Evolutionary conservation across 2,113 vertebrate species (phyloP), one percentile per base, ranked within the genome.

Genomic region (Chionis minor): DNA sequence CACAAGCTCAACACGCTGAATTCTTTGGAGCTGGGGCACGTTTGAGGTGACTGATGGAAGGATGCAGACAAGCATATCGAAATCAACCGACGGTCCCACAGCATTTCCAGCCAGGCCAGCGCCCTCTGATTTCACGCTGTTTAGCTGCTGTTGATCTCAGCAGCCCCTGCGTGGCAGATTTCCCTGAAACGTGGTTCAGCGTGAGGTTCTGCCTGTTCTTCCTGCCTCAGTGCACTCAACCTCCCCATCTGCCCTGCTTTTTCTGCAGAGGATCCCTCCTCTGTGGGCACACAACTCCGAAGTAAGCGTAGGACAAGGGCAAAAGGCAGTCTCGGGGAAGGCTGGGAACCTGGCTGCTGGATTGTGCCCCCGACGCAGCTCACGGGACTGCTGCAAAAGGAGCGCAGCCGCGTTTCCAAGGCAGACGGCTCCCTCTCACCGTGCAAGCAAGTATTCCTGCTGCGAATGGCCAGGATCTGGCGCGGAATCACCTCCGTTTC

Each of bases 1-100:
- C 0, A 2, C 23, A 44, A 33, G 58, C 40, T 58, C 52, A 38
- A 32, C 1, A 4, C 42, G 4, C 1, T 3, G n/a, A 66, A 22
- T 5, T 24, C n/a, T 42, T 8, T 27, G 32, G 74, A 58, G 52
- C 51, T 5, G 4, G 69, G 56, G 12, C 12, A 1, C 3, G n/a
- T 54, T 38, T 67, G 12, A 6, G 49, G 27, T 38, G 58, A 19
- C 17, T 10, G 24, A 32, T 5, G 28, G 56, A 13, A 70, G 44
- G 56, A 32, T 35, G 70, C 67, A 26, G 75, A 18, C 42, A 33
- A 56, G 75, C 38, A 7, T 22, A 4, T 21, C 18, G 56, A 54
- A 40, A 51, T 47, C 33, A 14, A n/a, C 56, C 4, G 3, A 24
- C 35, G 17, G 3, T 9, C 14, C 62, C 54, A 3, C n/a, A 18